Conservation (phyloP, 1,140 invertebrate genomes). For the Bombus consobrinus region DNA sequence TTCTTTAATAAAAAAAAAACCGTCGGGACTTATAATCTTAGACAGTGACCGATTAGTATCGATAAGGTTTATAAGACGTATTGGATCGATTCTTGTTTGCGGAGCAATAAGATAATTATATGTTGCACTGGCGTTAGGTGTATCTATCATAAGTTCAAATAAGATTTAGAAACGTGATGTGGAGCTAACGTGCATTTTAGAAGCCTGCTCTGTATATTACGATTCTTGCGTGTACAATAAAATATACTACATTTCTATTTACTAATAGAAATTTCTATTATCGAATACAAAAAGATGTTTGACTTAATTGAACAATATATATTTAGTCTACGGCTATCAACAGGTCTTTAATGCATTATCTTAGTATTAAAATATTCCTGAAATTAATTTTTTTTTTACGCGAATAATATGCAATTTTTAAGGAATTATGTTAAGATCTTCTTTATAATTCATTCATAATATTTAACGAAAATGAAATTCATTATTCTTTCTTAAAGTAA, state of each 20-base stretch:
- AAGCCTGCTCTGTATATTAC: background rate
- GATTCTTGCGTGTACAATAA: background rate
- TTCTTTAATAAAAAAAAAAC: background rate
- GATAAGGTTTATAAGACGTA: background rate
- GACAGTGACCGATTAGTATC: background rate
- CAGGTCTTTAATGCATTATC: no score
- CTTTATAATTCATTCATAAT: no score
- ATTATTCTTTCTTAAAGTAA: no score
- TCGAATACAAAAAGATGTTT: background rate
- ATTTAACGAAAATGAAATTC: no score
- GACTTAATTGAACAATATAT: background rate
- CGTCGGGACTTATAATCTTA: background rate
- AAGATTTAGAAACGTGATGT: background rate
- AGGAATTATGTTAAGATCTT: no score
- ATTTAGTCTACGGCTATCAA: no score
- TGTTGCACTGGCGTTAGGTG: background rate
- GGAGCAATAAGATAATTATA: conserved; percentile 6
- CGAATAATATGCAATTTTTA: no score
- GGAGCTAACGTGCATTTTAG: background rate
- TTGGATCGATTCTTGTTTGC: background rate
- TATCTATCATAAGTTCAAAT: background rate
- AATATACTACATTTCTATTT: background rate
- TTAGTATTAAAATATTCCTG: no score
- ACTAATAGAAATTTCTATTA: background rate
- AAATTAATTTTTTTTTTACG: no score